Evolutionary conservation across 1,140 invertebrate genomes (phyloP), one percentile per base, ranked within the genome.

Genomic region (Portunus trituberculatus): DNA sequence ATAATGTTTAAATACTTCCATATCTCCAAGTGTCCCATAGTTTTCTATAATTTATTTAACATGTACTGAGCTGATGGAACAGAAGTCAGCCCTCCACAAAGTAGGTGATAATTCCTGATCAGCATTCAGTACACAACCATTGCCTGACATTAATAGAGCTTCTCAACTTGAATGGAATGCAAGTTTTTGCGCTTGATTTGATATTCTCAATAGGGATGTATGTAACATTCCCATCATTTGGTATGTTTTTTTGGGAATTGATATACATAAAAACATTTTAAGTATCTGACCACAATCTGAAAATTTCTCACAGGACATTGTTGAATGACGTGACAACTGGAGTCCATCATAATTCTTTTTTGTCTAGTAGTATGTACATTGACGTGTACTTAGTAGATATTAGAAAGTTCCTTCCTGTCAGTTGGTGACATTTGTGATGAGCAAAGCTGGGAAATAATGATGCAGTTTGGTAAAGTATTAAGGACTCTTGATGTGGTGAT

Each of bases 361-460:
- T n/a, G 48, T 52, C 25, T 25, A 91, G 48, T 29, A 28, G 45
- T 67, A 25, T 91, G 93, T 94, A 91, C 88, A 94, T 94, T 91
- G 59, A 76, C 45, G 82, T 59, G 93, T 94, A 94, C 93, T 94
- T 94, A 94, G 59, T 94, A 94, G 93, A 76, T 89, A 46, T 89
- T 94, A 94, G 93, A 29, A 76, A 28, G 59, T 93, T 88, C 84
- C 67, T 90, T 76, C 86, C 32, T 46, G 25, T 88, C 32, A n/a
- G 31, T 7, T 94, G 25, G 45, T 89, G 76, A 88, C 31, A 76
- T 89, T 89, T 31, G 88, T 83, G 29, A 32, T 48, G 28, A 39
- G 89, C 83, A 39, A 48, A 84, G 88, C 67, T 91, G 29, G 39
- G 59, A 45, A 45, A 82, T 28, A 83, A 83, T 94, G 31, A 28